Evolutionary conservation across 2,113 vertebrate genomes (phyloP).

Genomic region (Phocoena sinus): DNA sequence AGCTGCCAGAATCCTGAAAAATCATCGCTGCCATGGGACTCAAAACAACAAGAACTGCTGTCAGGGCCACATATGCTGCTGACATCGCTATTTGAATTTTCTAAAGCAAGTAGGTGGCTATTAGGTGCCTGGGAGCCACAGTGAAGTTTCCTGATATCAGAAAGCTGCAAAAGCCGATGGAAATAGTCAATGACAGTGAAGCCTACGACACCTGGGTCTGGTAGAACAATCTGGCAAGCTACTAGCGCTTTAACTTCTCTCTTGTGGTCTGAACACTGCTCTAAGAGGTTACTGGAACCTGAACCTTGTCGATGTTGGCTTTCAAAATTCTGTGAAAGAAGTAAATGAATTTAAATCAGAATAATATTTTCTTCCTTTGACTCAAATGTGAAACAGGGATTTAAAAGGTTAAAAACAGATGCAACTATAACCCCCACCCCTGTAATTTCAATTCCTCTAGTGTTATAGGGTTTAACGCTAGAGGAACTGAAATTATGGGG

Average conservation of each 20-base stretch:
- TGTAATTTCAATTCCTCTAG: constrained; percentile 2
- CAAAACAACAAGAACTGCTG: constrained; percentile 58
- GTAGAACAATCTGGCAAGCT: constrained; percentile 83
- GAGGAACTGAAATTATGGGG: background rate
- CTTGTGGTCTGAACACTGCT: constrained; percentile 49
- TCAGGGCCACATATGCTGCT: constrained; percentile 70
- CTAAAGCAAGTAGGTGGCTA: constrained; percentile 13
- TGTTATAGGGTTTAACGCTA: background rate
- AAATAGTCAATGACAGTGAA: constrained; percentile 83
- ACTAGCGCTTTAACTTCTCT: constrained; percentile 73
- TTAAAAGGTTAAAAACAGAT: constrained; percentile 38
- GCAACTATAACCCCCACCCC: background rate
- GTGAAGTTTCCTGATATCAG: constrained; percentile 2
- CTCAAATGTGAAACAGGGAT: background rate
- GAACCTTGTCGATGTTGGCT: constrained; percentile 53
- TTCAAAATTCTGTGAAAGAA: constrained; percentile 75
- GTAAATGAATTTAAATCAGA: constrained; percentile 34
- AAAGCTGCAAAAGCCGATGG: constrained; percentile 68
- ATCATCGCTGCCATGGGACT: constrained; percentile 50
- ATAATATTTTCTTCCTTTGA: constrained; percentile 11
- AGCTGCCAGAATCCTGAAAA: constrained; percentile 76
- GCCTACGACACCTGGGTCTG: constrained; percentile 74
- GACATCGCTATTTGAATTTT: constrained; percentile 65
- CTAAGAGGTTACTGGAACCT: constrained; percentile 60
- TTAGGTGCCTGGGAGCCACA: constrained; percentile 40